A percentile compares a stretch with the other conserved stretches of the same genome.
These are phyloP conservation scores for Drosophila biarmipes DNA, from an alignment of 1,140 invertebrate genomes.

Conservation along the genomic window DNA sequence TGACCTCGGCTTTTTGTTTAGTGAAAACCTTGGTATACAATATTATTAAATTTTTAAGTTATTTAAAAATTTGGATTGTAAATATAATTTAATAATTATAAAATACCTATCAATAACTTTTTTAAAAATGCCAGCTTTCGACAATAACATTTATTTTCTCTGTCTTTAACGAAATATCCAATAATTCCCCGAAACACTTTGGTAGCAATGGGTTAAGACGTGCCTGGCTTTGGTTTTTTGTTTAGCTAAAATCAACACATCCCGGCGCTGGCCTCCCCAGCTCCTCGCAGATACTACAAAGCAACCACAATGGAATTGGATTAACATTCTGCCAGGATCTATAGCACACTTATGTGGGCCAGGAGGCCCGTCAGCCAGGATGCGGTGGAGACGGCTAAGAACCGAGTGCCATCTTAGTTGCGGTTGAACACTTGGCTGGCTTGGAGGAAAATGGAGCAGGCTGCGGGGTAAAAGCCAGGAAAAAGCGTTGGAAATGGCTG, in stretches of 20 bases:
- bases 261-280: conserved; percentile 7
- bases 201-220: background rate
- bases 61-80: too few species aligned
- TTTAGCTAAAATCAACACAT: conserved; percentile 65
- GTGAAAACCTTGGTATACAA: too few species aligned
- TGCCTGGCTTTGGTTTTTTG: conserved; percentile 27
- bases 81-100: too few species aligned
- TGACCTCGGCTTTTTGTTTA: too few species aligned
- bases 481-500: conserved; percentile 29
- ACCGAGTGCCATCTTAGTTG: conserved; percentile 68
- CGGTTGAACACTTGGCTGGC: conserved; percentile 69
- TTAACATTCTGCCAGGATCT: conserved; percentile 71
- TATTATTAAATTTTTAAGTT: too few species aligned
- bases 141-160: too few species aligned
- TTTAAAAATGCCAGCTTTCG: too few species aligned
- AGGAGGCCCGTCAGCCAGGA: background rate
- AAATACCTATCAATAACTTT: too few species aligned
- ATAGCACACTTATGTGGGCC: conserved; percentile 50
- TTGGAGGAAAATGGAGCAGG: conserved; percentile 21
- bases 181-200: background rate
- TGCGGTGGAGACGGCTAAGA: conserved; percentile 3
- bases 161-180: too few species aligned
- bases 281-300: conserved; percentile 56
- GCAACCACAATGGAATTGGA: conserved; percentile 79
- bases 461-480: background rate